Evolutionary conservation across 2,797 vertebrate species (phyloP), one percentile per base, ranked within the genome.

Genomic region (Oreortyx pictus): DNA sequence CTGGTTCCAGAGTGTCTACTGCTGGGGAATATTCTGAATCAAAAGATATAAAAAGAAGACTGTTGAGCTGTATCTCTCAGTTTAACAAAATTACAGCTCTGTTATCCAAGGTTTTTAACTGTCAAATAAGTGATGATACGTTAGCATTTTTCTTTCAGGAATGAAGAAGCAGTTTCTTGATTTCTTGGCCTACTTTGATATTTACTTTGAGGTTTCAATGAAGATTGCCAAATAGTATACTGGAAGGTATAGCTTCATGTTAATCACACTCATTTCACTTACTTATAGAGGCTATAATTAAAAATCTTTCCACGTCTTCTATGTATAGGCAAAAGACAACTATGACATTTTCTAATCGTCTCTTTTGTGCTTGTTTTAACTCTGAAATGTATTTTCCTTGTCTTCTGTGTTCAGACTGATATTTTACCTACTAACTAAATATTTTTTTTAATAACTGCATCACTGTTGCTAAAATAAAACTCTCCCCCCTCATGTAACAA

Each of bases 291-390:
- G 56, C 18, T 72, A 8, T 68, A 91, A 92, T 96, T 96, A 93
- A 91, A 95, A 95, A 72, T 50, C 75, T 85, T 90, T 61, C 61
- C 57, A 65, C 3, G 3, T 86, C 91, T 73, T 7, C 62, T 89
- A 83, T 79, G 29, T 46, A 60, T 14, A 85, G 25, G 20, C 68
- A 85, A 8, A 85, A 12, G 72, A 31, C 56, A 86, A 64, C 62
- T 82, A 81, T 94, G 96, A 95, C 91, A 95, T 93, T 95, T 94
- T 86, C 91, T 95, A 94, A 96, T 95, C 93, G 94, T 93, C 94
- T 94, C 68, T 76, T 92, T 88, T 84, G 72, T 94, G 86, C 68
- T 90, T 95, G 54, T 84, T 91, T 92, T 93, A 91, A 57, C 33
- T 61, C 9, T 8, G 65, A 96, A 90, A 68, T 85, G 57, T 82